These are phyloP conservation scores for Montipora capricornis DNA, from an alignment of 64 coral and sea anemone species.

Conservation along the genomic window DNA sequence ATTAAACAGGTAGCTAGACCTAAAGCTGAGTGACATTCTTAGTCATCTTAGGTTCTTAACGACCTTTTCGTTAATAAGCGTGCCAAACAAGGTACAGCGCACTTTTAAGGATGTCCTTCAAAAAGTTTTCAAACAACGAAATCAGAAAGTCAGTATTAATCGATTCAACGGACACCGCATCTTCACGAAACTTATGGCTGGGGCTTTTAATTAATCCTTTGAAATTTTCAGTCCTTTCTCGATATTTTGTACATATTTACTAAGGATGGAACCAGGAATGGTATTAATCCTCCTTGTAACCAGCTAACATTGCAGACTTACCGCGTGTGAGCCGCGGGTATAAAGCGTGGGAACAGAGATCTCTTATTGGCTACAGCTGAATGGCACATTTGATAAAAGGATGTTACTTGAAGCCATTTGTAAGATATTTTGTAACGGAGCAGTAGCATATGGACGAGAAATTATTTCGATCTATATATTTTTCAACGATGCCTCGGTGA, in stretches of 20 bases:
- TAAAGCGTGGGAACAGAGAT: not conserved
- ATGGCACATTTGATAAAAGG: constrained; percentile 16
- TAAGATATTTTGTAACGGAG: constrained; percentile 24
- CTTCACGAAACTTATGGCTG: constrained; percentile 12
- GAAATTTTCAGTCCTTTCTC: not conserved
- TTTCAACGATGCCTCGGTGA: constrained; percentile 8
- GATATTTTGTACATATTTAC: not conserved
- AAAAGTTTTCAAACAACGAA: constrained; percentile 13
- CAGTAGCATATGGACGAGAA: constrained; percentile 24
- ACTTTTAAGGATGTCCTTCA: constrained; percentile 11
- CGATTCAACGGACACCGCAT: constrained; percentile 14
- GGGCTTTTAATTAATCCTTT: constrained; percentile 24
- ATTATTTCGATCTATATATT: constrained; percentile 26
- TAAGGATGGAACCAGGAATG: constrained; percentile 12
- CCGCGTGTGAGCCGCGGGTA: not conserved
- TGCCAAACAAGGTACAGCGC: not conserved
- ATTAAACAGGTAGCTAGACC: not conserved
- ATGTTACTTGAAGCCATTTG: constrained; percentile 21
- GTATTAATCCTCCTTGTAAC: not conserved
- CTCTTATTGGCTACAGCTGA: constrained; percentile 25
- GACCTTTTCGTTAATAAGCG: too few species aligned
- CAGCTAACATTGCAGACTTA: not conserved
- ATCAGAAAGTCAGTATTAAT: not conserved
- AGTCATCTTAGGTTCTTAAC: too few species aligned
- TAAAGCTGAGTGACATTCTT: not conserved